phyloP scores from a whole-genome alignment of 2,113 vertebrate species.

The Clinocottus analis region DNA sequence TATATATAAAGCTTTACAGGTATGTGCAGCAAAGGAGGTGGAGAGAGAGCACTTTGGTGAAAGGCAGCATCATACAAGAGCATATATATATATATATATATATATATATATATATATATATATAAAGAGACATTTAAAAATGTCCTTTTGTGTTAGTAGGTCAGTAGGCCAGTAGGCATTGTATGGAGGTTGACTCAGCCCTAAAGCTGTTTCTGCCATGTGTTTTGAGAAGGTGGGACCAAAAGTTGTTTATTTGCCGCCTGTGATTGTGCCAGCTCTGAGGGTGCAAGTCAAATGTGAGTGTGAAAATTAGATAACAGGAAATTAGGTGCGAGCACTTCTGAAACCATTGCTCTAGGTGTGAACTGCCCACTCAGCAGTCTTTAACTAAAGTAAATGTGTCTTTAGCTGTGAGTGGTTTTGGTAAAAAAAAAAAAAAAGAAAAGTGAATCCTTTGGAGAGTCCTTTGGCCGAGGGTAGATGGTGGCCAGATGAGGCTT shows the following conservation, averaged over 20 bases:
- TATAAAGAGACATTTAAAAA: too few species aligned
- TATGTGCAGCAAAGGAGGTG: slow-evolving; percentile 35
- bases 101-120: too few species aligned
- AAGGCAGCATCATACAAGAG: slow-evolving; percentile 60
- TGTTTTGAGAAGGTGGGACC: slow-evolving; percentile 45
- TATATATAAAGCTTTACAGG: too few species aligned
- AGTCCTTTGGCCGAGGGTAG: neutral
- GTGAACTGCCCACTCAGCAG: slow-evolving; percentile 61
- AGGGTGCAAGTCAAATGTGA: slow-evolving; percentile 55
- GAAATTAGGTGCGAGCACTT: slow-evolving; percentile 62
- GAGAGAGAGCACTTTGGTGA: slow-evolving; percentile 35
- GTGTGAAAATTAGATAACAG: slow-evolving; percentile 59
- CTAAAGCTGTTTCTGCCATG: slow-evolving; percentile 38
- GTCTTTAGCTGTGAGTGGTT: neutral
- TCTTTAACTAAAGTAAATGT: slow-evolving; percentile 20
- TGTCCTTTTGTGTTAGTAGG: slow-evolving; percentile 45
- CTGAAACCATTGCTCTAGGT: slow-evolving; percentile 35
- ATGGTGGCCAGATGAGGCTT: neutral
- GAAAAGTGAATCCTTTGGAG: neutral
- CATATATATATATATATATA: too few species aligned
- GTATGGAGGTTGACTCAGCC: slow-evolving; percentile 22
- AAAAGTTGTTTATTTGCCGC: slow-evolving; percentile 62
- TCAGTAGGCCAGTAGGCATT: slow-evolving; percentile 27
- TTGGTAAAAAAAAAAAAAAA: neutral
- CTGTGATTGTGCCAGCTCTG: slow-evolving; percentile 44